These are phyloP conservation scores for Stigmatopora nigra DNA, from an alignment of 2,113 vertebrate species.

Conservation along the genomic window DNA sequence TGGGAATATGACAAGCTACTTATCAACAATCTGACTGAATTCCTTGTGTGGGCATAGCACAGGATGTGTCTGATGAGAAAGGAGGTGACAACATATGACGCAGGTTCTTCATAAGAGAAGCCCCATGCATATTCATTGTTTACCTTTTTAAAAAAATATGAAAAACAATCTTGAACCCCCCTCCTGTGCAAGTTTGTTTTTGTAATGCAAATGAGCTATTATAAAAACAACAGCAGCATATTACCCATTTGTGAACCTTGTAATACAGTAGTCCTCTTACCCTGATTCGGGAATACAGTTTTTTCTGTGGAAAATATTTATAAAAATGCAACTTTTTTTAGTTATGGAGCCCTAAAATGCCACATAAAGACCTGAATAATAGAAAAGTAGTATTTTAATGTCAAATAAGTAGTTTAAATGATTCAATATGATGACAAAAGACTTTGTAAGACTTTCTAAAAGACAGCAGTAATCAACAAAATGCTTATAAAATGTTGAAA, in stretches of 20 bases:
- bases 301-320: no score
- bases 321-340: no score
- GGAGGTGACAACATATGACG: slow-evolving; percentile 66
- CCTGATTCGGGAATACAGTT: neutral
- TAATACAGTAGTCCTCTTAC: neutral
- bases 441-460: no score
- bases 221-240: slow-evolving; percentile 28
- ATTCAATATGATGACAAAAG: no score
- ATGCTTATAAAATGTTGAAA: no score
- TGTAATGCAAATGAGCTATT: slow-evolving; percentile 42
- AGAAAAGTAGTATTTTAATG: no score
- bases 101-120: slow-evolving; percentile 65
- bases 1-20: slow-evolving; percentile 67
- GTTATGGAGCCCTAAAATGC: no score
- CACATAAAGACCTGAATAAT: no score
- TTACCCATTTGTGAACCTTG: slow-evolving; percentile 23
- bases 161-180: slow-evolving; percentile 4
- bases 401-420: no score
- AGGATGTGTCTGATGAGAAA: slow-evolving; percentile 54
- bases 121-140: slow-evolving; percentile 70
- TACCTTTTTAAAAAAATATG: slow-evolving; percentile 29
- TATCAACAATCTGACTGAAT: slow-evolving; percentile 64
- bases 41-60: slow-evolving; percentile 57
- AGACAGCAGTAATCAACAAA: no score
- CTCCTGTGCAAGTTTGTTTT: slow-evolving; percentile 33